These are phyloP conservation scores for Squalus acanthias DNA, from an alignment of 2,797 vertebrate species.

Conservation along the genomic window DNA sequence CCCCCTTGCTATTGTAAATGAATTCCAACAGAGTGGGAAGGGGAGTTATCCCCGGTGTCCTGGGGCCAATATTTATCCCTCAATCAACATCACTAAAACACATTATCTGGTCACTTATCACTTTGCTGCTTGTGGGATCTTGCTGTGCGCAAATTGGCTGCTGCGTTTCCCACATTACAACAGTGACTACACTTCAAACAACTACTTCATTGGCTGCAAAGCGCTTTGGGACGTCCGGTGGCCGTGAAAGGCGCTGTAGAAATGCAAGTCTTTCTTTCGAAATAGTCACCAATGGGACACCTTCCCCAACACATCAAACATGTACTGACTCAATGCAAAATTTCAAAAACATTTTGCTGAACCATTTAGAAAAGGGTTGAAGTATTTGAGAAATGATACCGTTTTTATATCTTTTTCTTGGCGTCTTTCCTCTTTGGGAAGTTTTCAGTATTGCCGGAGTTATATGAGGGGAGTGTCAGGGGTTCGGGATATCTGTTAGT, in stretches of 20 bases:
- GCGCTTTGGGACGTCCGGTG: too few relatives aligned
- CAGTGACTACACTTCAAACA: too few relatives aligned
- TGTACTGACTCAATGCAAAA: neutral
- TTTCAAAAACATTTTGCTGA: neutral
- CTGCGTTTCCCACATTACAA: too few relatives aligned
- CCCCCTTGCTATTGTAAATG: neutral
- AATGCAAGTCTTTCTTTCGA: too few relatives aligned
- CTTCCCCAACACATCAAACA: neutral
- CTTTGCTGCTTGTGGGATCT: too few relatives aligned
- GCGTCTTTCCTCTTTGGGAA: slow-evolving; percentile 16
- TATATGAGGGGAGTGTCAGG: slow-evolving; percentile 13
- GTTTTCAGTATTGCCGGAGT: slow-evolving; percentile 1
- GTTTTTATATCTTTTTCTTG: slow-evolving; percentile 28
- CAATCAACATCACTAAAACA: too few relatives aligned
- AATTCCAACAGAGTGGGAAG: neutral
- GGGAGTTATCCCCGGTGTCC: too few relatives aligned
- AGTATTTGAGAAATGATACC: slow-evolving; percentile 2
- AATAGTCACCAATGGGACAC: neutral
- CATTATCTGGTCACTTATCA: too few relatives aligned
- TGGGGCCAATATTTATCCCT: too few relatives aligned
- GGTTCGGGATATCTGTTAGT: neutral
- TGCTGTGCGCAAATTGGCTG: too few relatives aligned
- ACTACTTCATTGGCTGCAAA: too few relatives aligned
- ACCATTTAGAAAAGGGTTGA: neutral
- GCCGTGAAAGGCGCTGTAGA: too few relatives aligned